phyloP scores from a whole-genome alignment of 2,888 invertebrate genomes.

The Drosophila barbarae region DNA sequence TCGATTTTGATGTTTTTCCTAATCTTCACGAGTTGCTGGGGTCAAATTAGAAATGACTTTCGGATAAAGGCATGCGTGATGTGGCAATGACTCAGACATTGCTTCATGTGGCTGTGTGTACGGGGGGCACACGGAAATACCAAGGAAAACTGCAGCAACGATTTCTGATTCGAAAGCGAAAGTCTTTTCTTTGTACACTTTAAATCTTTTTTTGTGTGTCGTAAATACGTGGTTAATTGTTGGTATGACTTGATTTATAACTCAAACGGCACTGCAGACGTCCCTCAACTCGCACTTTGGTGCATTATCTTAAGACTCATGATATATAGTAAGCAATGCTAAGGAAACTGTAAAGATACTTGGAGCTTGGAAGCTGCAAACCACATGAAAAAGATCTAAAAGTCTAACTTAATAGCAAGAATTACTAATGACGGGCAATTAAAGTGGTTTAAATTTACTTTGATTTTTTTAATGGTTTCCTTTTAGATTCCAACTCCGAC shows the following conservation, averaged over 20 bases:
- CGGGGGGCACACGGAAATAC: constrained; percentile 2
- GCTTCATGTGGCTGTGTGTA: not conserved
- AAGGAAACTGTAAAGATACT: not conserved
- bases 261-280: not conserved
- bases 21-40: not conserved
- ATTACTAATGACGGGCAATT: constrained; percentile 11
- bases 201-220: constrained; percentile 5
- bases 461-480: constrained; percentile 11
- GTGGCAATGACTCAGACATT: constrained; percentile 15
- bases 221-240: constrained; percentile 18
- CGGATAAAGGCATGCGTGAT: constrained; percentile 11
- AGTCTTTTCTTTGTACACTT: constrained; percentile 20
- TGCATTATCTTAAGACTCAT: not conserved
- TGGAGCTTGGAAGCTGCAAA: not conserved
- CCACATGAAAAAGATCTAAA: not conserved
- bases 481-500: not conserved
- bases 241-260: constrained; percentile 22
- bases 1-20: not conserved
- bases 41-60: constrained; percentile 9
- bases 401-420: constrained; percentile 1
- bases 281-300: not conserved
- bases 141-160: constrained; percentile 17
- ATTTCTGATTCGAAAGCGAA: constrained; percentile 29
- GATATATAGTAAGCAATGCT: not conserved
- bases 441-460: constrained; percentile 7